These are phyloP conservation scores for Ctenodactylus gundi DNA, from an alignment of 2,113 vertebrate species.

Conservation along the genomic window DNA sequence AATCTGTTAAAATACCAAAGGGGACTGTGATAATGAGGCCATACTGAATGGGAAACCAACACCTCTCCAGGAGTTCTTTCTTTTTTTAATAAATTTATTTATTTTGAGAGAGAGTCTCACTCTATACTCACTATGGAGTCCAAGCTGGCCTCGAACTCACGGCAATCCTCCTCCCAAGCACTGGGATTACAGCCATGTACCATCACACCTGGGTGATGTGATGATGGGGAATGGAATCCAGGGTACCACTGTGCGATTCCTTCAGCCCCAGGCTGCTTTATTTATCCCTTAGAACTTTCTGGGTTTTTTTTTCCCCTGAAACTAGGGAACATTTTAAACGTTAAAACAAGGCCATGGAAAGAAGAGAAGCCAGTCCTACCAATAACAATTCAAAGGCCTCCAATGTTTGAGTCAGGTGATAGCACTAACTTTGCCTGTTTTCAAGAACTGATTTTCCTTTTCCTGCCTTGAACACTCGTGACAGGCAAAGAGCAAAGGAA, in stretches of 20 bases:
- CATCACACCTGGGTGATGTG: too few relatives aligned
- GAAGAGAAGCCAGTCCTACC: not conserved
- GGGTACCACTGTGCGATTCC: not conserved
- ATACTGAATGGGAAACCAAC: too few relatives aligned
- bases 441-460: slow-evolving; percentile 40
- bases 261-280: slow-evolving; percentile 9
- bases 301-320: slow-evolving; percentile 51
- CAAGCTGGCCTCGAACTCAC: too few relatives aligned
- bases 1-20: too few relatives aligned
- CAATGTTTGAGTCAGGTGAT: slow-evolving; percentile 9
- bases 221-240: not conserved
- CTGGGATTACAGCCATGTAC: too few relatives aligned
- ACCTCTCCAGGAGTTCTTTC: too few relatives aligned
- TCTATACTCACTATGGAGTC: too few relatives aligned
- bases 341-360: slow-evolving; percentile 52
- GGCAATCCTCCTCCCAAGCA: too few relatives aligned
- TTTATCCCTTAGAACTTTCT: not conserved
- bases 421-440: slow-evolving; percentile 21
- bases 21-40: too few relatives aligned
- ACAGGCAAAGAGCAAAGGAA: slow-evolving; percentile 13
- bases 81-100: too few relatives aligned
- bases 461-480: slow-evolving; percentile 30
- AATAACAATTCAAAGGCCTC: not conserved
- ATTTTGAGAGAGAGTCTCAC: too few relatives aligned
- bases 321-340: slow-evolving; percentile 14